phyloP scores from a whole-genome alignment of 2,113 vertebrate genomes.

The Antennarius striatus region DNA sequence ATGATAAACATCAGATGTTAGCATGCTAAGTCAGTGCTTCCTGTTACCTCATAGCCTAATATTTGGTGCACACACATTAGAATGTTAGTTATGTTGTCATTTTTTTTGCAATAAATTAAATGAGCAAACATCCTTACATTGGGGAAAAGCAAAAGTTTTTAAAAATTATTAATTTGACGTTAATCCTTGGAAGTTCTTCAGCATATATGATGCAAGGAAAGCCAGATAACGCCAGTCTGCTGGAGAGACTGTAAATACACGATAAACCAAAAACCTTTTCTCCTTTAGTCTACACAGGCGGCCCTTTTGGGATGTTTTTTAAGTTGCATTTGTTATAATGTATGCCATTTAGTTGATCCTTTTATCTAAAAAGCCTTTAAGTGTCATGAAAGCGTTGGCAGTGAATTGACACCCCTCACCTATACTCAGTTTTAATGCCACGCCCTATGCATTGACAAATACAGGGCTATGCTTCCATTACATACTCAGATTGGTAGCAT shows the following conservation, averaged over 20 bases:
- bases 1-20: neutral
- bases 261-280: constrained; percentile 3
- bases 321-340: constrained; percentile 41
- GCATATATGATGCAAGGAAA: no score
- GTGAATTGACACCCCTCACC: neutral
- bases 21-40: neutral
- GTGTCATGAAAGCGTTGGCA: constrained; percentile 18
- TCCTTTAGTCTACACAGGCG: neutral
- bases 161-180: no score
- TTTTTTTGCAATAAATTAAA: no score
- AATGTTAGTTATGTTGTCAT: no score
- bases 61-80: no score
- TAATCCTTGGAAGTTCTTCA: no score
- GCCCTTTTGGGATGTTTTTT: neutral
- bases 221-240: neutral
- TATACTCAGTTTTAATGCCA: constrained; percentile 24
- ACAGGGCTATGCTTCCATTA: constrained; percentile 25
- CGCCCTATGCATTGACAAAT: constrained; percentile 28
- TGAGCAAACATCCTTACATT: no score
- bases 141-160: no score
- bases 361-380: constrained; percentile 43
- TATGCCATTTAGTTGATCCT: constrained; percentile 42
- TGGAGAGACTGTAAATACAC: constrained; percentile 4
- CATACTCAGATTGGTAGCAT: neutral
- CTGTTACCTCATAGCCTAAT: no score